Percentiles rank a stretch among this genome's conserved stretches.
Conservation (phyloP, 1,140 invertebrate genomes). For the Caenorhabditis tropicalis region DNA sequence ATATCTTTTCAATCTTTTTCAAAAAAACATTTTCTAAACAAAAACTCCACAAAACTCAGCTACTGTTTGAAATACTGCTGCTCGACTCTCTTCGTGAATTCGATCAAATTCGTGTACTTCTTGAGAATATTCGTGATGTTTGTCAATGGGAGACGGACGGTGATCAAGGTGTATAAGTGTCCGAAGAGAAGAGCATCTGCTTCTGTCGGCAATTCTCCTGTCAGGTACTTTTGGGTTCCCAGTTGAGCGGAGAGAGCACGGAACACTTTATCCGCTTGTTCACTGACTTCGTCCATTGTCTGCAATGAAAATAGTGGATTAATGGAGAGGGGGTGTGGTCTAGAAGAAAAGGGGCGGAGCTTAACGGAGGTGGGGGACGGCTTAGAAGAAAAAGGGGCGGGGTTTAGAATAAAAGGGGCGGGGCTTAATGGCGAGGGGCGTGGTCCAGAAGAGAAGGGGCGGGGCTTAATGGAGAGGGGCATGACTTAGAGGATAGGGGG, state of each 20-base stretch:
- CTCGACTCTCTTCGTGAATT: slow-evolving; percentile 81
- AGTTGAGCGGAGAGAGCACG: slow-evolving; percentile 64
- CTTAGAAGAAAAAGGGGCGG: no score
- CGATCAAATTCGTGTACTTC: slow-evolving; percentile 79
- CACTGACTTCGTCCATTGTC: slow-evolving; percentile 55
- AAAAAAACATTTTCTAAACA: no score
- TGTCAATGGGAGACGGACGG: slow-evolving; percentile 82
- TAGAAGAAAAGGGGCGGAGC: no score
- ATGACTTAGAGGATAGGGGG: no score
- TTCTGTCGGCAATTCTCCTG: slow-evolving; percentile 76
- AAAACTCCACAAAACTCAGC: no score
- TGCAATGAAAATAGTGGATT: neutral
- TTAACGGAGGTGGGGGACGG: no score
- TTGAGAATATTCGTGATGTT: slow-evolving; percentile 80
- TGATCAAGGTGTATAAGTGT: slow-evolving; percentile 90
- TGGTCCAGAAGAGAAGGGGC: no score
- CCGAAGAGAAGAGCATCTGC: slow-evolving; percentile 95
- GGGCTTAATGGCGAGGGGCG: no score
- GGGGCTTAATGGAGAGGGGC: no score
- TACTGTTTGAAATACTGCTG: slow-evolving; percentile 78
- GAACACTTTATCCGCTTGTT: slow-evolving; percentile 58
- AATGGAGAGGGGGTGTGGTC: neutral
- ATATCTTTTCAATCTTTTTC: no score
- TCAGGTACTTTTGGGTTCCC: slow-evolving; percentile 58
- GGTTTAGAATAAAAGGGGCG: no score